Conservation (phyloP, 2,797 vertebrate genomes). For the Rhabdomys pumilio region DNA sequence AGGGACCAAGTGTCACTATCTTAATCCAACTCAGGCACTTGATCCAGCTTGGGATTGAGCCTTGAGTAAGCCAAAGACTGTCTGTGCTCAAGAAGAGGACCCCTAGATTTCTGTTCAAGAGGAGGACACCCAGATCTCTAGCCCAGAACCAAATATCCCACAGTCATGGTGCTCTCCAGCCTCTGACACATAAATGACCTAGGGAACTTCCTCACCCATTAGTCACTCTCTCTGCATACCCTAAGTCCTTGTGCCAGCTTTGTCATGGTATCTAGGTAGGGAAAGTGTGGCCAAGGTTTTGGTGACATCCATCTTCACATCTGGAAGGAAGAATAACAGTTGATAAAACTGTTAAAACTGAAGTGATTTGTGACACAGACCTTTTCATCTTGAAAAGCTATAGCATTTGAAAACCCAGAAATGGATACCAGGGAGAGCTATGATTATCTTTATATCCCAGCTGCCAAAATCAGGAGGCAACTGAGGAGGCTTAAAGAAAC, state of each 20-base stretch:
- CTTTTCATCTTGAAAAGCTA: not conserved
- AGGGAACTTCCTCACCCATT: not conserved
- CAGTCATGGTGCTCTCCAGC: not conserved
- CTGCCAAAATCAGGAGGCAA: not conserved
- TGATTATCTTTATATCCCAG: not conserved
- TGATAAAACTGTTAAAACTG: conserved; percentile 29
- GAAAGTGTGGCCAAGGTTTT: not conserved
- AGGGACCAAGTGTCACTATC: not conserved
- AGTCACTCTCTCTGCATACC: not conserved
- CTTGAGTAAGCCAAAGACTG: not conserved
- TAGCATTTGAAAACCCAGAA: conserved; percentile 24
- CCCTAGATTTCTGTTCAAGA: not conserved
- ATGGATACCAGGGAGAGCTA: not conserved
- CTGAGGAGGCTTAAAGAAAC: not conserved
- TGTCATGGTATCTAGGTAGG: not conserved
- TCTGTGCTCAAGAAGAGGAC: not conserved
- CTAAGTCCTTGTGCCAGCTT: not conserved
- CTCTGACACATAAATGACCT: not conserved
- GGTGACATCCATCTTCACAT: not conserved
- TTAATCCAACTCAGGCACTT: not conserved
- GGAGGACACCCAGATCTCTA: not conserved
- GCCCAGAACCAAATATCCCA: not conserved
- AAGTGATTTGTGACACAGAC: not conserved
- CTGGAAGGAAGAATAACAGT: not conserved
- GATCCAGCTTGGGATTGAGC: not conserved